phyloP scores from a whole-genome alignment of 2,888 invertebrate species.

The Rhaphigaster nebulosa region DNA sequence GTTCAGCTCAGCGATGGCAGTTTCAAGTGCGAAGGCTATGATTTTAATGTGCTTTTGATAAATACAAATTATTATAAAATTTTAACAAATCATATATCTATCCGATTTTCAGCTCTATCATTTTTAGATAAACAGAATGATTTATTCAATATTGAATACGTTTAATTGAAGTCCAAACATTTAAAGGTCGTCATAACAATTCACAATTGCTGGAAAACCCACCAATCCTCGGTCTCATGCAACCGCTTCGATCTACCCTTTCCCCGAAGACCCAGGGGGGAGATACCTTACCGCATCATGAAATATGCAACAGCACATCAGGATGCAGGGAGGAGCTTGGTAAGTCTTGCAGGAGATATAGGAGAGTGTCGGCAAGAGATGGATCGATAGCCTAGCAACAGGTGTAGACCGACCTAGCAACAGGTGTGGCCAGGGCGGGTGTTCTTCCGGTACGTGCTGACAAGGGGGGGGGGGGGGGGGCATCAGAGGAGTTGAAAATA shows the following conservation, averaged over 20 bases:
- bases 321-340: slow-evolving; percentile 10
- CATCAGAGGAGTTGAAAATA: no score
- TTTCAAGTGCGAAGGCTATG: no score
- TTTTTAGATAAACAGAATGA: no score
- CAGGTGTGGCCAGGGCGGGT: background rate
- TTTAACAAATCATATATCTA: no score
- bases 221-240: background rate
- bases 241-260: background rate
- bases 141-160: no score
- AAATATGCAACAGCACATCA: slow-evolving; percentile 9
- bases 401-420: background rate
- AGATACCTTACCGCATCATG: background rate
- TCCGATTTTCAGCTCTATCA: no score
- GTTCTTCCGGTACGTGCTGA: background rate
- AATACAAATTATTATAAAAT: no score
- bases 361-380: slow-evolving; percentile 2
- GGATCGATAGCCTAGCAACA: slow-evolving; percentile 35
- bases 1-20: no score
- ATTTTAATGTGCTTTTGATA: no score
- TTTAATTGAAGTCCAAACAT: background rate
- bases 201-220: background rate
- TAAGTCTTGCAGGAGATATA: slow-evolving; percentile 4
- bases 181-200: background rate
- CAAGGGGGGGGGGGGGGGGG: background rate
- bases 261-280: background rate